These are phyloP conservation scores for Pardosa pseudoannulata DNA, from an alignment of 2,888 invertebrate species.

Conservation along the genomic window DNA sequence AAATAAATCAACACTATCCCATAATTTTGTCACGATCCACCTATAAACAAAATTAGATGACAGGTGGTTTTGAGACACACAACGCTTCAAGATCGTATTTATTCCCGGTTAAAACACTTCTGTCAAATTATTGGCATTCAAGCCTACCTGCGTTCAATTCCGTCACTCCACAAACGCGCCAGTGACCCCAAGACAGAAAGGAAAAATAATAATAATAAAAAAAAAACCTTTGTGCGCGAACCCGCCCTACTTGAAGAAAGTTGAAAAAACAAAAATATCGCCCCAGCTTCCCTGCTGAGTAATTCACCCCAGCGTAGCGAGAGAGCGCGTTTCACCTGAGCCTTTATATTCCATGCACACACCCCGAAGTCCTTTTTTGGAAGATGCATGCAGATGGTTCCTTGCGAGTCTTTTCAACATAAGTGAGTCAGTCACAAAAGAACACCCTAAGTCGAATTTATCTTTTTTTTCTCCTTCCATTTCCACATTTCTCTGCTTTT, in stretches of 20 bases:
- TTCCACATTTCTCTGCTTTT: background rate
- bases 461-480: no score
- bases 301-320: conserved; percentile 5
- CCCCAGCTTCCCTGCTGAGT: background rate
- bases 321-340: background rate
- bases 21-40: no score
- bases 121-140: no score
- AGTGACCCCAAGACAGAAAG: background rate
- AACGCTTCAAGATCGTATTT: no score
- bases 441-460: background rate
- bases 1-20: no score
- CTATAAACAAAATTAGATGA: no score
- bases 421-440: background rate
- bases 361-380: conserved; percentile 1
- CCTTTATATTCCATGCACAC: background rate
- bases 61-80: no score
- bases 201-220: no score
- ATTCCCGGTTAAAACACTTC: no score
- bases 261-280: background rate
- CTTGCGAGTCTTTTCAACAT: background rate
- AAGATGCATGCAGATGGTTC: background rate
- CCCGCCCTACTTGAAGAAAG: background rate
- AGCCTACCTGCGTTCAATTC: background rate
- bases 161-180: background rate
- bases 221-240: background rate